A percentile compares a stretch with the other conserved stretches of the same genome.
Evolutionary conservation across 2,113 vertebrate species (phyloP).

Genomic region (Tringa solitaria): DNA sequence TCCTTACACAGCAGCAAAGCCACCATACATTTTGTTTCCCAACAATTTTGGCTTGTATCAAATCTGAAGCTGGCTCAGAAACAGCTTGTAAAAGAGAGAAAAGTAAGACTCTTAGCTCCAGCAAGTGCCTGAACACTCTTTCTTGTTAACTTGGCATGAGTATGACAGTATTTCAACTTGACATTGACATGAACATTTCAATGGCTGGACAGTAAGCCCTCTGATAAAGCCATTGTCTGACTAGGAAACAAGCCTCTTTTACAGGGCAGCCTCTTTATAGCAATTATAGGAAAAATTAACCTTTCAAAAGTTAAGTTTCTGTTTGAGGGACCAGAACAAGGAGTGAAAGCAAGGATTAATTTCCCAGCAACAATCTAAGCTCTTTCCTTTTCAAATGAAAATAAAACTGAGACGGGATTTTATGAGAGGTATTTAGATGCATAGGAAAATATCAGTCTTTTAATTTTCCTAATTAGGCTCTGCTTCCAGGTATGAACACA

Average conservation of each 20-base stretch:
- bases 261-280: background rate
- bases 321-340: conserved; percentile 6
- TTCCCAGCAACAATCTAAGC: conserved; percentile 46
- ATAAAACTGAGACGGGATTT: background rate
- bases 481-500: background rate
- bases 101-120: conserved; percentile 1
- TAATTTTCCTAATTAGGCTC: background rate
- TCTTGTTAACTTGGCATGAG: background rate
- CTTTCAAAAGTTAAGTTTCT: conserved; percentile 42
- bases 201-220: conserved; percentile 18
- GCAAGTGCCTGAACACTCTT: conserved; percentile 18
- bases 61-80: conserved; percentile 10
- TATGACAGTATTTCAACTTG: conserved; percentile 32
- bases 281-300: conserved; percentile 51
- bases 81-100: conserved; percentile 9
- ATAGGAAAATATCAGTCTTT: background rate
- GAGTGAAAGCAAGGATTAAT: conserved; percentile 51
- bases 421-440: background rate
- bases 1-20: background rate
- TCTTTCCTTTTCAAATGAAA: conserved; percentile 29
- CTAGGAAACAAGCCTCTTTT: background rate
- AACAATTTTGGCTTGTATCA: background rate
- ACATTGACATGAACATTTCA: conserved; percentile 47
- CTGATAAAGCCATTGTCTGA: conserved; percentile 32
- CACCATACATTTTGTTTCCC: conserved; percentile 5